phyloP scores from a whole-genome alignment of 2,113 vertebrate genomes.

The Aix galericulata region DNA sequence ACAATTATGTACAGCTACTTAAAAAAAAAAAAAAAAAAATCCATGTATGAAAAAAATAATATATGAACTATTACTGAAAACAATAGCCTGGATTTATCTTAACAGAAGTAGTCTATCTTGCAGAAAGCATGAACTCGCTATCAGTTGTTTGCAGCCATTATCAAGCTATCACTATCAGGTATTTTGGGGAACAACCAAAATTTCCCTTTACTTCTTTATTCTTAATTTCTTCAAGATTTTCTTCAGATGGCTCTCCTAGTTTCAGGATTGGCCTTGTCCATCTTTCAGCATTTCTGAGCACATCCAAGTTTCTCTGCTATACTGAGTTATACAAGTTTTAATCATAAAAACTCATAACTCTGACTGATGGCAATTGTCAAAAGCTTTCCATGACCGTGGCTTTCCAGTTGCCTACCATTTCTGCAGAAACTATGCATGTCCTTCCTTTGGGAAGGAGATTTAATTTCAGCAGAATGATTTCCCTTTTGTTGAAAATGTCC shows the following conservation, averaged over 20 bases:
- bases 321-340: not conserved
- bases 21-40: not conserved
- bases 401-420: not conserved
- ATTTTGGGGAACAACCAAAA: not conserved
- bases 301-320: not conserved
- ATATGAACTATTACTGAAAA: not conserved
- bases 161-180: not conserved
- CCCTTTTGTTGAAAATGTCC: not conserved
- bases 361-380: not conserved
- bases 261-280: not conserved
- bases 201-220: not conserved
- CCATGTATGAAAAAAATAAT: not conserved
- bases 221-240: not conserved
- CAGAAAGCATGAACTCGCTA: not conserved
- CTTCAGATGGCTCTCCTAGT: not conserved
- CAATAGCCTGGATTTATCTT: not conserved
- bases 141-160: not conserved
- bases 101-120: not conserved
- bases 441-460: not conserved
- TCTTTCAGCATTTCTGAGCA: not conserved
- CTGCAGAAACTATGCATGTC: not conserved
- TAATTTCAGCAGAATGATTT: not conserved
- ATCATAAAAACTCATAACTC: not conserved
- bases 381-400: not conserved
- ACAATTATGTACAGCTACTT: not conserved